Evolutionary conservation across 2,888 invertebrate species (phyloP).

Genomic region (Callosobruchus maculatus): DNA sequence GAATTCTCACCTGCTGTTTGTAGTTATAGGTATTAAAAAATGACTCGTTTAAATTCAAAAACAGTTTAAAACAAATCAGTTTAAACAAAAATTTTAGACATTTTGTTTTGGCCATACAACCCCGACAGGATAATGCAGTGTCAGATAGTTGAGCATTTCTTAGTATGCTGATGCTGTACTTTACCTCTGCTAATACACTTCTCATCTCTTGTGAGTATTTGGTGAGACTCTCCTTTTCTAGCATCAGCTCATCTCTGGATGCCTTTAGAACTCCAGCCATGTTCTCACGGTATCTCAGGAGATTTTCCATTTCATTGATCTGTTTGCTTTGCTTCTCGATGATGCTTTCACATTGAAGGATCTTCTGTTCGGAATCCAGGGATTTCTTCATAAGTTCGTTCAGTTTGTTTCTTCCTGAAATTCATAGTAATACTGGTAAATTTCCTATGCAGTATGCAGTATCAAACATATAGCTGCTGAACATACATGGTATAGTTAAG

Average conservation of each 20-base stretch:
- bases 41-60: no score
- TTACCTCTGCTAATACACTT: conserved; percentile 37
- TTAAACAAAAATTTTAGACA: no score
- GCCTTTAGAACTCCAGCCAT: conserved; percentile 57
- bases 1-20: no score
- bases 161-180: no score
- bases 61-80: no score
- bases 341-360: conserved; percentile 57
- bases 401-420: conserved; percentile 29
- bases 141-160: no score
- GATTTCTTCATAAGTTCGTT: conserved; percentile 30
- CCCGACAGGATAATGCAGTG: no score
- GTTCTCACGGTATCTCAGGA: conserved; percentile 60
- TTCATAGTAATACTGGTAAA: not conserved
- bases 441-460: not conserved
- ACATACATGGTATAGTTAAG: not conserved
- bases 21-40: no score
- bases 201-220: conserved; percentile 41
- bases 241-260: conserved; percentile 53
- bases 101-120: no score
- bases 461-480: no score
- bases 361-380: conserved; percentile 41
- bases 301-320: conserved; percentile 60
- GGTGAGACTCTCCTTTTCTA: conserved; percentile 50
- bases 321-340: conserved; percentile 59